Evolutionary conservation across 2,797 vertebrate species (phyloP).

Genomic region (Acanthopagrus latus): DNA sequence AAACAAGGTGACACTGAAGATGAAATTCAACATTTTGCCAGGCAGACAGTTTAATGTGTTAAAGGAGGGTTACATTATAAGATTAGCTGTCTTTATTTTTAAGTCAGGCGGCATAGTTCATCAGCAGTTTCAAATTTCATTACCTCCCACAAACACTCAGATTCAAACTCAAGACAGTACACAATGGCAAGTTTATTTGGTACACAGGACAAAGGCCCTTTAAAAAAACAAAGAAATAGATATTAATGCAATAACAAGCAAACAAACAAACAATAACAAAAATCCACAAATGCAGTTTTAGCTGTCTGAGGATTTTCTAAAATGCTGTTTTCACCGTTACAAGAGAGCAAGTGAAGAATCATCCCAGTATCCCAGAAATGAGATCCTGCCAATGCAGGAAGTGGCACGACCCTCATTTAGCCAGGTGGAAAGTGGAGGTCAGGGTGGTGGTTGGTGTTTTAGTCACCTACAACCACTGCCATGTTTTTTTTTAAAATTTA

Average conservation of each 20-base stretch:
- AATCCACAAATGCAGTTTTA: neutral
- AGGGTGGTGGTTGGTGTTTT: neutral
- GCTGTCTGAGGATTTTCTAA: neutral
- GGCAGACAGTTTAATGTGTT: neutral
- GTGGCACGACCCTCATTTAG: neutral
- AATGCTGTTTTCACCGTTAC: neutral
- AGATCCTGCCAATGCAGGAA: neutral
- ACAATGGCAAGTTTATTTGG: neutral
- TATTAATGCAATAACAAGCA: neutral
- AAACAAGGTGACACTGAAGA: constrained; percentile 7
- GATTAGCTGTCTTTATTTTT: too few relatives aligned
- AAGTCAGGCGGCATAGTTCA: too few relatives aligned
- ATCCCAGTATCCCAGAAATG: neutral
- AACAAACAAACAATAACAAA: neutral
- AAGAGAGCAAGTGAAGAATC: neutral
- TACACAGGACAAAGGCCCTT: neutral
- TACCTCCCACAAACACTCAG: neutral
- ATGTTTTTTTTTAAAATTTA: too few relatives aligned
- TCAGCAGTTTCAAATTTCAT: neutral
- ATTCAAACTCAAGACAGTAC: neutral
- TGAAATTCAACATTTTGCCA: constrained; percentile 2
- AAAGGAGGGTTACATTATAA: neutral
- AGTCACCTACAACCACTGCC: neutral
- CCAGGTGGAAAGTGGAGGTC: neutral
- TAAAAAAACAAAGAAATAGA: neutral